Percentiles rank a stretch among this genome's conserved stretches.
phyloP scores from a whole-genome alignment of 2,888 invertebrate species.

The Agrotis ipsilon region DNA sequence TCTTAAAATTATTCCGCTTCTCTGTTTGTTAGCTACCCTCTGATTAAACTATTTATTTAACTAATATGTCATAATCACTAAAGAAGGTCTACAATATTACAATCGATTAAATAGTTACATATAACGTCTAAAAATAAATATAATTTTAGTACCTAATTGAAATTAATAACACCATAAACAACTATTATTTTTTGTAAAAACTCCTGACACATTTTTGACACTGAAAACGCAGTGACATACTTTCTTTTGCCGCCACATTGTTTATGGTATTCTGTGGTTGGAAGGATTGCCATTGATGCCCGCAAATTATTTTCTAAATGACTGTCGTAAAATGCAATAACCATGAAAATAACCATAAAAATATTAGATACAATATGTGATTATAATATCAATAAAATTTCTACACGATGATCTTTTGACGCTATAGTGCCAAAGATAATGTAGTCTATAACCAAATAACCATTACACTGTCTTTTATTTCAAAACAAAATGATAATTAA shows the following conservation, averaged over 20 bases:
- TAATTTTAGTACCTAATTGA: too few relatives aligned
- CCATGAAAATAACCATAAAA: background rate
- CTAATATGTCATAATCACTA: background rate
- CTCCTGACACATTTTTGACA: background rate
- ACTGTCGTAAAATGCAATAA: background rate
- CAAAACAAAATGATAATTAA: too few relatives aligned
- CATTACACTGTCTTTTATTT: too few relatives aligned
- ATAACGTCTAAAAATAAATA: too few relatives aligned
- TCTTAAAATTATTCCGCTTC: background rate
- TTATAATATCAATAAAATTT: background rate
- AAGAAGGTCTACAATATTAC: background rate
- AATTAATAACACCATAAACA: background rate
- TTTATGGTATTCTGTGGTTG: background rate
- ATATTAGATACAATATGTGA: too few relatives aligned
- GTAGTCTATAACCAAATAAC: too few relatives aligned
- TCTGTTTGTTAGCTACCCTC: background rate
- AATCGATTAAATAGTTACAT: too few relatives aligned
- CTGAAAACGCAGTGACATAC: constrained; percentile 20
- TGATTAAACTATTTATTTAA: background rate
- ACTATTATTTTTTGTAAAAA: constrained; percentile 11
- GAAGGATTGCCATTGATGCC: background rate
- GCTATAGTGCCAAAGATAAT: background rate
- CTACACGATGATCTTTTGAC: too few relatives aligned
- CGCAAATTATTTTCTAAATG: background rate
- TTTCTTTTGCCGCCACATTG: constrained; percentile 19